Evolutionary conservation across 2,797 vertebrate species (phyloP).

Genomic region (Siniperca scherzeri): DNA sequence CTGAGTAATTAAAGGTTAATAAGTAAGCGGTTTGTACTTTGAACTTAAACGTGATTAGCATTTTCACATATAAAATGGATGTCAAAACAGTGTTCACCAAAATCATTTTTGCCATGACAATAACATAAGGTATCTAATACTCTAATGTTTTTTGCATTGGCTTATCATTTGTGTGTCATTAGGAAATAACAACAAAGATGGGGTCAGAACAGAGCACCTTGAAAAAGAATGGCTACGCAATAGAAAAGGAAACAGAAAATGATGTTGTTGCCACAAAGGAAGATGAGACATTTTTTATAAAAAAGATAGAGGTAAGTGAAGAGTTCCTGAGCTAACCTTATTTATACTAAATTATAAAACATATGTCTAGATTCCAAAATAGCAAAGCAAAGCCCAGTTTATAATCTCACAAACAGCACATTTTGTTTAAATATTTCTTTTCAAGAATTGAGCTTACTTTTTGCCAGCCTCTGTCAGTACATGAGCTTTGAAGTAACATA

Average conservation of each 20-base stretch:
- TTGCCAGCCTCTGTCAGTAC: too few species aligned
- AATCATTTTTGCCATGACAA: neutral
- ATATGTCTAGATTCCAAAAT: neutral
- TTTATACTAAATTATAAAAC: neutral
- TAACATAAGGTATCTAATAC: neutral
- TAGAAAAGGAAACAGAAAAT: neutral
- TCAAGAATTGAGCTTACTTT: too few species aligned
- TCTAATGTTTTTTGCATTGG: neutral
- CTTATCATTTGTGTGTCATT: neutral
- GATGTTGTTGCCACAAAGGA: neutral
- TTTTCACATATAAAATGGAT: too few species aligned
- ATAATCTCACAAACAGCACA: too few species aligned
- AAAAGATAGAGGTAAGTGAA: neutral
- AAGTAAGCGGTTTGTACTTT: too few species aligned
- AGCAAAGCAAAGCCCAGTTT: too few species aligned
- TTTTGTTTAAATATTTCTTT: too few species aligned
- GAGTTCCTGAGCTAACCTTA: neutral
- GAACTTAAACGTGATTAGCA: too few species aligned
- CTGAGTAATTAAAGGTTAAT: too few species aligned
- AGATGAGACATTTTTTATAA: neutral
- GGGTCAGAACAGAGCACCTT: neutral
- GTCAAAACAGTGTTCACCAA: neutral
- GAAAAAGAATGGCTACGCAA: neutral
- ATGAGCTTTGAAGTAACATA: too few species aligned
- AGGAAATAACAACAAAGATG: slow-evolving; percentile 10